Base-by-base conservation (phyloP, 2,888 invertebrate genomes). In the Neria commutata region DNA sequence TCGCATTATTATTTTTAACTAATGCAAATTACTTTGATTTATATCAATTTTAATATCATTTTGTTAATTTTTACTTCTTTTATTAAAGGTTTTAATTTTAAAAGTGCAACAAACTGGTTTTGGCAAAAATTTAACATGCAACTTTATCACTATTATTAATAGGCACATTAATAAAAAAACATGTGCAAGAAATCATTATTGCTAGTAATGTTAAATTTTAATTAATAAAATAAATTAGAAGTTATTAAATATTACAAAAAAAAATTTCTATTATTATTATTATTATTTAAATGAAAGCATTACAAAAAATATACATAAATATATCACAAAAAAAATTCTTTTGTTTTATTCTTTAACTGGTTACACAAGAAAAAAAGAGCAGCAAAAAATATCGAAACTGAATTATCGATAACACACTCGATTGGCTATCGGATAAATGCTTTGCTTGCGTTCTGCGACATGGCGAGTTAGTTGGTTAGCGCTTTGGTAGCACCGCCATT, bases 71-170 rank as follows among this genome's bases (percentile, higher is more conserved):
- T n/a, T n/a, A n/a, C n/a, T n/a, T n/a, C n/a, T n/a, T n/a, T n/a
- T n/a, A n/a, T n/a, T n/a, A 71, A 62, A 56, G 62, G 61, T 62
- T 68, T 69, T 64, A 63, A 69, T 51, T 19, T 53, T 47, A 60
- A 61, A 70, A 69, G 69, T 70, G 68, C 69, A 58, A 46, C 49
- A 34, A 72, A 75, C 74, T 75, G 75, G 75, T 77, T 77, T 77
- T 75, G 77, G 75, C 75, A 75, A 75, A 77, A 75, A 56, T 37
- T 49, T 58, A 54, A 48, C 8, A 70, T 72, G 72, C 72, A 74
- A 72, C 67, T 64, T 14, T 71, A 73, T 68, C n/a, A n/a, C n/a
- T n/a, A n/a, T n/a, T n/a, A n/a, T n/a, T n/a, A n/a, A 72, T 70
- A 71, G 61, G 60, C 33, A 49, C 24, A 23, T 68, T 66, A 66